Evolutionary conservation across 2,797 vertebrate species (phyloP).

Genomic region (Pterois miles): DNA sequence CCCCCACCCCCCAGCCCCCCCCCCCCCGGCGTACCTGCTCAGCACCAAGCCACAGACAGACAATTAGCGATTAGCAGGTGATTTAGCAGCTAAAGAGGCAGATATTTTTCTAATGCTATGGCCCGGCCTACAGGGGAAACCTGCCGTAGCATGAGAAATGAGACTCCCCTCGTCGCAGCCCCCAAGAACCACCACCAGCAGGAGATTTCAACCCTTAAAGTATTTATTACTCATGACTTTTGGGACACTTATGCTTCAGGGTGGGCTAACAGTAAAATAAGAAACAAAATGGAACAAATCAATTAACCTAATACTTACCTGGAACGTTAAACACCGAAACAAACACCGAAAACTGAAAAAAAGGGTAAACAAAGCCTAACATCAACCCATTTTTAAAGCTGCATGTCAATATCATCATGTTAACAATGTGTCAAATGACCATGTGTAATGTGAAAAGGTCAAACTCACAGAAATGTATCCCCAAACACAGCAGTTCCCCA

Average conservation of each 20-base stretch:
- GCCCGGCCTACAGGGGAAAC: constrained; percentile 4
- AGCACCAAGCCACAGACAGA: not conserved
- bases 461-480: not conserved
- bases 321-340: not conserved
- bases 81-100: not conserved
- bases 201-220: not conserved
- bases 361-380: not conserved
- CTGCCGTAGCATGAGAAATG: not conserved
- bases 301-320: not conserved
- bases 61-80: not conserved
- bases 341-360: not conserved
- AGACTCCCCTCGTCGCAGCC: not conserved
- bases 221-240: not conserved
- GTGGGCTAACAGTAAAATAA: not conserved
- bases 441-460: not conserved
- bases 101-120: not conserved
- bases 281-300: not conserved
- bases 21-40: too few species aligned
- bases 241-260: not conserved
- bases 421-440: too few species aligned
- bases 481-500: not conserved
- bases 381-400: too few species aligned
- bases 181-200: not conserved
- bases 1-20: too few species aligned
- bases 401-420: too few species aligned